Evolutionary conservation across 2,797 vertebrate genomes (phyloP).

Genomic region (Pseudochaenichthys georgianus): DNA sequence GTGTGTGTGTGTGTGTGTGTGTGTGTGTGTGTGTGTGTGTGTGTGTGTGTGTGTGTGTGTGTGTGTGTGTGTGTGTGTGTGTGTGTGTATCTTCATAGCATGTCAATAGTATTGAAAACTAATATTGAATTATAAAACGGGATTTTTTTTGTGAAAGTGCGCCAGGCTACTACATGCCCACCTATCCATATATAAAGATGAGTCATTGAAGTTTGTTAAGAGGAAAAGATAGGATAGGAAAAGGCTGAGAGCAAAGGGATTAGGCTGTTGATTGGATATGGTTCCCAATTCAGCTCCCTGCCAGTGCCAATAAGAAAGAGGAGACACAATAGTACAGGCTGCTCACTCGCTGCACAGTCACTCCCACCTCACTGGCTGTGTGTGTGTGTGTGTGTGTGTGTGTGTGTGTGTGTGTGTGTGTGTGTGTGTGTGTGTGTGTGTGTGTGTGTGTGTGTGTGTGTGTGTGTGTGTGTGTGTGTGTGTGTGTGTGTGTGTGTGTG

Average conservation of each 20-base stretch:
- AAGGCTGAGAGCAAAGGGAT: conserved; percentile 43
- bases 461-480: conserved; percentile 9
- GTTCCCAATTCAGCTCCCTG: conserved; percentile 70
- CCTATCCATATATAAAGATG: not conserved
- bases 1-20: too few relatives aligned
- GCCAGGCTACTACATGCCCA: not conserved
- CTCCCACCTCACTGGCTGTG: conserved; percentile 16
- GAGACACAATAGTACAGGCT: conserved; percentile 60
- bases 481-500: conserved; percentile 18
- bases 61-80: too few relatives aligned
- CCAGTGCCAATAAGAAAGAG: conserved; percentile 66
- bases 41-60: too few relatives aligned
- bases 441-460: conserved; percentile 16
- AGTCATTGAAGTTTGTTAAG: conserved; percentile 38
- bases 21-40: too few relatives aligned
- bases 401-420: conserved; percentile 16
- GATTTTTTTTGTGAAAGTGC: not conserved
- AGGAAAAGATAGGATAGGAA: conserved; percentile 7
- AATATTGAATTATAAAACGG: conserved; percentile 16
- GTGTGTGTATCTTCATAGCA: not conserved
- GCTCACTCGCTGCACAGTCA: conserved; percentile 54
- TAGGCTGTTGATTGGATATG: conserved; percentile 72
- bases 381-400: conserved; percentile 12
- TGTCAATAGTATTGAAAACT: not conserved
- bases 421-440: conserved; percentile 8